Percentiles rank a stretch among this genome's conserved stretches.
These are phyloP conservation scores for Mugil cephalus DNA, from an alignment of 2,113 vertebrate species.

Conservation along the genomic window DNA sequence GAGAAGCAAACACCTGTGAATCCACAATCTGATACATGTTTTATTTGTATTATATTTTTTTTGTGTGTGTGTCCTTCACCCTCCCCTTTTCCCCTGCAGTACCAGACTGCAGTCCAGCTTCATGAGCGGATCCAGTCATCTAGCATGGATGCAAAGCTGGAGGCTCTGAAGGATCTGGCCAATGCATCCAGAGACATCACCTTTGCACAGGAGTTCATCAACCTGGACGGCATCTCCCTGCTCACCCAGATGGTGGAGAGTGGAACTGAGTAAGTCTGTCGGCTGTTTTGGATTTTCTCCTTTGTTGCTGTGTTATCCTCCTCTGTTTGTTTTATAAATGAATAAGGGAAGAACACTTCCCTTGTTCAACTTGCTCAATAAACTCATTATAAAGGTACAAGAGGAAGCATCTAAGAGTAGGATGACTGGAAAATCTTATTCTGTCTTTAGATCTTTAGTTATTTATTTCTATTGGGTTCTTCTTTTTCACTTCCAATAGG, in stretches of 20 bases:
- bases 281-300: neutral
- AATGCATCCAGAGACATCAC: conserved; percentile 95
- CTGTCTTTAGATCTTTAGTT: neutral
- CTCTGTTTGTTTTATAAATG: neutral
- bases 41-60: neutral
- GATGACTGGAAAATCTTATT: neutral
- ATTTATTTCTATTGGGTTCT: too few species aligned
- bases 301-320: neutral
- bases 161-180: conserved; percentile 95
- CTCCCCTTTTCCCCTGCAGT: conserved; percentile 73
- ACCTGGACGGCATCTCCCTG: conserved; percentile 95
- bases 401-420: neutral
- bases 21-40: neutral
- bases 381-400: neutral
- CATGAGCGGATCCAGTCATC: conserved; percentile 96
- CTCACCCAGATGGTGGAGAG: conserved; percentile 99
- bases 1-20: neutral
- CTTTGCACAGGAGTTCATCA: conserved; percentile 98
- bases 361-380: too few species aligned
- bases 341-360: too few species aligned
- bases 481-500: neutral
- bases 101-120: conserved; percentile 92
- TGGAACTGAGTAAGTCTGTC: conserved; percentile 94
- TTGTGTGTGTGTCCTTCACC: neutral
- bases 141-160: conserved; percentile 97